These are phyloP conservation scores for Camponotus vicinus DNA, from an alignment of 1,140 invertebrate species.

Conservation along the genomic window DNA sequence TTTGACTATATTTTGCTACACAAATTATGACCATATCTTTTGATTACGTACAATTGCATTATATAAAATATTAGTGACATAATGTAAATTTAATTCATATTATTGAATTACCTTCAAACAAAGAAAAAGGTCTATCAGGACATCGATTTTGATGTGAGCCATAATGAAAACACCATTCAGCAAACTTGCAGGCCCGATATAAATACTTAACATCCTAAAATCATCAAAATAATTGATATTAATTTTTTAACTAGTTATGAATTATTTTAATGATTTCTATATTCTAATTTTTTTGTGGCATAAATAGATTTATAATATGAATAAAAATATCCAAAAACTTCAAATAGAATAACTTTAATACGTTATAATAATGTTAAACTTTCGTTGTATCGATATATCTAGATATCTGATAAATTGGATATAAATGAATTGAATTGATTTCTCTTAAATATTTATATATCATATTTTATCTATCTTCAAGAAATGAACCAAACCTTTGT, in stretches of 20 bases:
- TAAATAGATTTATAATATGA: background rate
- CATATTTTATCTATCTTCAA: background rate
- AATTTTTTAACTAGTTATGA: background rate
- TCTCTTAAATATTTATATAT: background rate
- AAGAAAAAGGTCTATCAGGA: conserved; percentile 93
- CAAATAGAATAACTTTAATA: background rate
- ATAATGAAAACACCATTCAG: conserved; percentile 93
- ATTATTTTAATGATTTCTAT: background rate
- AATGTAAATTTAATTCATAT: conserved; percentile 1
- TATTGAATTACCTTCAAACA: conserved; percentile 92
- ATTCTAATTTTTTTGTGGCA: background rate
- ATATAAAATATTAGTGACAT: conserved; percentile 10
- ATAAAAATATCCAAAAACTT: background rate
- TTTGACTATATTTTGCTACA: too few relatives aligned
- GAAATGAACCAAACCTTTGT: conserved; percentile 88
- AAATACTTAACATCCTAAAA: conserved; percentile 89
- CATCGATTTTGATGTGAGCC: conserved; percentile 88
- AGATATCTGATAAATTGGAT: background rate
- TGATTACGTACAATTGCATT: background rate
- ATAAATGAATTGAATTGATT: background rate
- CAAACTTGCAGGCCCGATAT: conserved; percentile 93
- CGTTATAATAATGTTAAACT: background rate
- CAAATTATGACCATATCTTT: background rate
- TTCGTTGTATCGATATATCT: background rate
- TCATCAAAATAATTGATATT: background rate